Base-by-base conservation (phyloP, 2,113 vertebrate species). In the Gila orcuttii region DNA sequence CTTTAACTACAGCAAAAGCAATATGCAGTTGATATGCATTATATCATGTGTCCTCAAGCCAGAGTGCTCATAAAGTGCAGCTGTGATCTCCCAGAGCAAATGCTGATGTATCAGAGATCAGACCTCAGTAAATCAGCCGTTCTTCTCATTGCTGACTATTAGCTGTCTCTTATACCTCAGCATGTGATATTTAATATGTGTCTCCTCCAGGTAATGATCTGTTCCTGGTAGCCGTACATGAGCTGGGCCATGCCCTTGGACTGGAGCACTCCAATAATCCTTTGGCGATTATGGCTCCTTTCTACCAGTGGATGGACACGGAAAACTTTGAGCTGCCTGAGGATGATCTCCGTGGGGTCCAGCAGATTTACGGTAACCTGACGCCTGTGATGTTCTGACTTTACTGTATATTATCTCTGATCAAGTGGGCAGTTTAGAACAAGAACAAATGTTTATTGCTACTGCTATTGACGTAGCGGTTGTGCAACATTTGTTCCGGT, bases 241-340 rank as follows among this genome's bases (percentile, higher is more conserved):
- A 99, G 90, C 91, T 99, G 89, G 98, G 98, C 79, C 98, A 99
- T 3, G 97, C 98, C 0, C 92, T 99, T 60, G 98, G 98, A 50
- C 90, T 99, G 87, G 98, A 99, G 88, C 98, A 99, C 89, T 99
- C 98, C 42, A 98, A 96, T 93, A 97, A 99, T 91, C 98, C 98
- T 17, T 91, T 94, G 0, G 98, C 98, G 85, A 99, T 99, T 92
- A 99, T 99, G 98, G 98, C 98, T 0, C 98, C 98, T 0, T 99
- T 99, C 92, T 99, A 99, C 93, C 98, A 99, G 83, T 99, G 97
- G 97, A 99, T 99, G 98, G 98, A 99, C 91, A 97, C 96, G 0
- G 97, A 99, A 9, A 94, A 96, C 92, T 99, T 99, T 94, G 94
- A 97, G 91, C 91, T 99, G 81, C 98, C 98, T 0, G 97, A 98